Conservation (phyloP, 1,140 invertebrate genomes). For the Drosophila bifasciata region DNA sequence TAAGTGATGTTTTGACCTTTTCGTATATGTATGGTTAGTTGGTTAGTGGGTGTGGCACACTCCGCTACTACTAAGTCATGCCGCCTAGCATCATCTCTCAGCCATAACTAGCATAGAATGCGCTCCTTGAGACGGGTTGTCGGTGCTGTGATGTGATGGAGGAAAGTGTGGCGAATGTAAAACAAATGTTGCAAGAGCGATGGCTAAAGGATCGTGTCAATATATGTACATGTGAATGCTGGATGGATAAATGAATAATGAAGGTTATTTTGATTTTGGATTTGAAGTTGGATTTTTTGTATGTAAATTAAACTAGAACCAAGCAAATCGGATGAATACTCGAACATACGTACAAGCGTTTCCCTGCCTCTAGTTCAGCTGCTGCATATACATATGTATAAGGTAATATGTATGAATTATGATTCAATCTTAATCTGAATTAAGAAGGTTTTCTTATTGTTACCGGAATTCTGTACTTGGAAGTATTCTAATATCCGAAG, state of each 20-base stretch:
- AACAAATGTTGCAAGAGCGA: conserved; percentile 14
- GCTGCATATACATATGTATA: neutral
- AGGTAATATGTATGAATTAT: neutral
- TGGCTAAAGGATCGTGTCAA: neutral
- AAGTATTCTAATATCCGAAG: too few species aligned
- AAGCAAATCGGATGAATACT: neutral
- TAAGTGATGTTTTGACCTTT: conserved; percentile 61
- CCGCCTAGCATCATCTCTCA: conserved; percentile 26
- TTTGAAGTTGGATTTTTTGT: too few species aligned
- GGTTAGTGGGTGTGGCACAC: conserved; percentile 54
- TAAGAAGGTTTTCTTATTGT: too few species aligned
- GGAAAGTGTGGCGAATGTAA: conserved; percentile 37
- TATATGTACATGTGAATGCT: too few species aligned
- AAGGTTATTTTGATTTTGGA: too few species aligned
- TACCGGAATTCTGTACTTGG: too few species aligned
- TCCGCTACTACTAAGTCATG: conserved; percentile 37
- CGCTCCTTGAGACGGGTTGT: conserved; percentile 11
- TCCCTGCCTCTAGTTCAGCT: neutral
- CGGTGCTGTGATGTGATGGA: too few species aligned
- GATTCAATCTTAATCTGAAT: neutral
- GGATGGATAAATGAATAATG: too few species aligned
- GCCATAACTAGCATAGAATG: conserved; percentile 36
- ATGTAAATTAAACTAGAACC: too few species aligned
- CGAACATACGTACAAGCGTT: neutral
- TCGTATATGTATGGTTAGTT: too few species aligned